Evolutionary conservation across 2,888 invertebrate species (phyloP).

Genomic region (Cetonia aurata): DNA sequence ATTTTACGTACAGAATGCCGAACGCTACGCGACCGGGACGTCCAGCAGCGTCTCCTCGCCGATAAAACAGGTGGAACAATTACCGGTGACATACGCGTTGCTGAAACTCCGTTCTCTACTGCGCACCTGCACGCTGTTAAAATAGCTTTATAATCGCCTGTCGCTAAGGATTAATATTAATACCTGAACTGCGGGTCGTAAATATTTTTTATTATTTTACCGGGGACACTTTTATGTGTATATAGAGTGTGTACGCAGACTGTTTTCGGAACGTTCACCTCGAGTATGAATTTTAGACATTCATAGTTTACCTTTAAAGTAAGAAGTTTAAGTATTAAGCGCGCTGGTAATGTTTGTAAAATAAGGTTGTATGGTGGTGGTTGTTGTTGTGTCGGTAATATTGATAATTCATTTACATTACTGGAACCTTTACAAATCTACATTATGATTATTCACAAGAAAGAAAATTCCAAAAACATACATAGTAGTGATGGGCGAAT

Average conservation of each 20-base stretch:
- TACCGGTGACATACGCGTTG: slow-evolving; percentile 45
- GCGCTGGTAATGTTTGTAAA: too few relatives aligned
- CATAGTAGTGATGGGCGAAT: too few relatives aligned
- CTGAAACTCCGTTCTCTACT: slow-evolving; percentile 31
- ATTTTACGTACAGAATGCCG: slow-evolving; percentile 33
- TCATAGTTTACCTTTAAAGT: too few relatives aligned
- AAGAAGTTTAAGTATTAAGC: too few relatives aligned
- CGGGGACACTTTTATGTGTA: slow-evolving; percentile 5
- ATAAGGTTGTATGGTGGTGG: too few relatives aligned
- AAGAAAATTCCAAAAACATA: too few relatives aligned
- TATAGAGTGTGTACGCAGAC: neutral
- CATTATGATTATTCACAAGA: too few relatives aligned
- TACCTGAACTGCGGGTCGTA: slow-evolving; percentile 15
- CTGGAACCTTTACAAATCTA: too few relatives aligned
- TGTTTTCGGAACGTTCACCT: too few relatives aligned
- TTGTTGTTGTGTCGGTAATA: too few relatives aligned
- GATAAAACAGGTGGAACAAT: slow-evolving; percentile 48
- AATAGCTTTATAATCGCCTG: slow-evolving; percentile 38
- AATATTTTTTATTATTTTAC: slow-evolving; percentile 10
- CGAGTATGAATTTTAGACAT: too few relatives aligned
- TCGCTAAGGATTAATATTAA: slow-evolving; percentile 26
- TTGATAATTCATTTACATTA: too few relatives aligned
- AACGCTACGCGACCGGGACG: slow-evolving; percentile 11
- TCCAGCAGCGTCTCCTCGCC: slow-evolving; percentile 27
- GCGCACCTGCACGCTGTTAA: slow-evolving; percentile 39